Percentiles rank a stretch among this genome's conserved stretches.
Evolutionary conservation across 2,797 vertebrate species (phyloP).

Genomic region (Tarsius wallacei): DNA sequence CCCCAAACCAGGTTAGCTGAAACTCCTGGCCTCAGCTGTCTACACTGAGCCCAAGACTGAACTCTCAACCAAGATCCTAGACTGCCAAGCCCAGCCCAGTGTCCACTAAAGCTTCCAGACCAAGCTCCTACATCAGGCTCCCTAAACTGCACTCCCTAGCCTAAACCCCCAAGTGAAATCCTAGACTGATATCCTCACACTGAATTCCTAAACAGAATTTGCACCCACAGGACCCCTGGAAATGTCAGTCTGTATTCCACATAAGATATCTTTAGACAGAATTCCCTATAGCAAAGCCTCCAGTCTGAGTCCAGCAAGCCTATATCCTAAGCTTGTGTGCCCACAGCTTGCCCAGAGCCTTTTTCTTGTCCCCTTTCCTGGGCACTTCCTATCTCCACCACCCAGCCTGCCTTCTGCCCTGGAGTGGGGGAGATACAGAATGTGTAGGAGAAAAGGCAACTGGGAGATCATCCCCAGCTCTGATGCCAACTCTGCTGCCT

Average conservation of each 20-base stretch:
- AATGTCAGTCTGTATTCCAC: conserved; percentile 26
- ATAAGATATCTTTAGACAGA: neutral
- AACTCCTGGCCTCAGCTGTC: conserved; percentile 29
- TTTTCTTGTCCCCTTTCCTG: conserved; percentile 8
- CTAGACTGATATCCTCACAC: conserved; percentile 4
- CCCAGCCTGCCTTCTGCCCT: neutral
- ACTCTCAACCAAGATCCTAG: conserved; percentile 19
- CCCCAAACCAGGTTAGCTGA: neutral
- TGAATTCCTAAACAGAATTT: conserved; percentile 4
- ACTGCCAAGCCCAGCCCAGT: conserved; percentile 8
- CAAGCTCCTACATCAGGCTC: neutral
- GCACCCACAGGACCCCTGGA: neutral
- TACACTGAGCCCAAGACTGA: conserved; percentile 34
- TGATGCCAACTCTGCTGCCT: conserved; percentile 25
- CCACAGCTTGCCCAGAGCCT: conserved; percentile 29
- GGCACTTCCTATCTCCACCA: neutral
- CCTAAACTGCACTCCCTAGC: conserved; percentile 6
- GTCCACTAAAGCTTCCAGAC: conserved; percentile 2
- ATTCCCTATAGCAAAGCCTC: neutral
- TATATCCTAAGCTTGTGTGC: neutral
- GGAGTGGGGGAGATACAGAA: neutral
- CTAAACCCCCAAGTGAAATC: conserved; percentile 32
- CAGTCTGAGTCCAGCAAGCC: neutral
- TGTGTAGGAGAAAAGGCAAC: conserved; percentile 24
- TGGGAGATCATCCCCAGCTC: neutral